Evolutionary conservation across 2,888 invertebrate species (phyloP), one percentile per base, ranked within the genome.

Genomic region (Halictus quadricinctus): DNA sequence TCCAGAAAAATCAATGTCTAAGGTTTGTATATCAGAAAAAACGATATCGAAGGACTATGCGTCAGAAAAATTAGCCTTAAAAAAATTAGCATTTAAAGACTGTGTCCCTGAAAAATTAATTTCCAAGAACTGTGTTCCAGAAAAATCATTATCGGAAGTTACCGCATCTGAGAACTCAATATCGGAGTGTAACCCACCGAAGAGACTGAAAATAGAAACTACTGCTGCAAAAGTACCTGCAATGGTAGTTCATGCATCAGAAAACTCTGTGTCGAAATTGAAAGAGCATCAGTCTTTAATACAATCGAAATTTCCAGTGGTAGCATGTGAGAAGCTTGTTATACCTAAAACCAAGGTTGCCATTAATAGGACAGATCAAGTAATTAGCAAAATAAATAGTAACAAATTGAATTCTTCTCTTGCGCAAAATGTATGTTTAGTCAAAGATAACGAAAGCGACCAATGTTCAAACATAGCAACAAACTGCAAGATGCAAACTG

Each of bases 221-320:
- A 64, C 7, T 64, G n/a, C 29, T 64, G 64, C 8, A 18, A 8
- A 29, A 64, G 15, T 29, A 18, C 8, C 29, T 64, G 8, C 1
- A 8, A 18, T 8, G 18, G 36, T 29, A 36, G 7, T 29, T 29
- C 8, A 64, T 3, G 6, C 21, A 0, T 69, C 12, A 0, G 12
- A 43, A 70, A 70, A 7, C 0, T n/a, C n/a, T 70, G 1, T n/a
- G 13, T 70, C 0, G 13, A n/a, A n/a, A 43, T 43, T 15, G n/a
- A 21, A 70, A 70, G 6, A 18, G 5, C 13, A 58, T 2, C 41
- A 21, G 36, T 10, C 79, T 4, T 46, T 84, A 46, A 72, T 60
- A 10, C n/a, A 80, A n/a, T 85, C 79, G 8, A 73, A 60, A 36
- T 85, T 72, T 66, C 82, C 79, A 36, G 7, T 83, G 13, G 72